Evolutionary conservation across 2,113 vertebrate genomes (phyloP).

Genomic region (Chamaea fasciata): DNA sequence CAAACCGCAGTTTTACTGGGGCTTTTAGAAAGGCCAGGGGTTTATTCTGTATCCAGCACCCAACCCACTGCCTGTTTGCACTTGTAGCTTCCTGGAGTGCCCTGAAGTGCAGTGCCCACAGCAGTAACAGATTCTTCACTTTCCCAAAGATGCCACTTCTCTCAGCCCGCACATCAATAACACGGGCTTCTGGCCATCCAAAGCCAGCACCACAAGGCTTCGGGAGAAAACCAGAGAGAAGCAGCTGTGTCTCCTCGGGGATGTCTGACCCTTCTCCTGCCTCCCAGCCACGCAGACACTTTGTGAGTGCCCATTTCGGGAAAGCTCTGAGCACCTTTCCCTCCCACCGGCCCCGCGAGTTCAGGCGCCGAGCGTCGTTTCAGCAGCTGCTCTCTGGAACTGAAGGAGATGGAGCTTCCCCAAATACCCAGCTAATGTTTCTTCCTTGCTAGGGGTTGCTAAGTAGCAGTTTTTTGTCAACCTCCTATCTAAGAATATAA

Average conservation of each 20-base stretch:
- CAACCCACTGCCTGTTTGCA: not conserved
- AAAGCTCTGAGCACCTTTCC: not conserved
- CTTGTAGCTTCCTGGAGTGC: not conserved
- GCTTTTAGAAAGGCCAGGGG: not conserved
- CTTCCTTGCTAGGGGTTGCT: slow-evolving; percentile 60
- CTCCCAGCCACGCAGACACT: not conserved
- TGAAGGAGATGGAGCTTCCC: slow-evolving; percentile 2
- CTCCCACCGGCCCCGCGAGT: not conserved
- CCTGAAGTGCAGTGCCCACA: not conserved
- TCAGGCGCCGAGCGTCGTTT: not conserved
- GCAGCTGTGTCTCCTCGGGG: not conserved
- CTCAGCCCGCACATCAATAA: not conserved
- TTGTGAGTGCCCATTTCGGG: not conserved
- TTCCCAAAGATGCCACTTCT: not conserved
- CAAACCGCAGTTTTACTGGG: not conserved
- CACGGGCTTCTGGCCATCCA: not conserved
- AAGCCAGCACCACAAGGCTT: not conserved
- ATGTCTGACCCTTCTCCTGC: not conserved
- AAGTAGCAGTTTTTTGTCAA: slow-evolving; percentile 59
- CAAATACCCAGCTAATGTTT: slow-evolving; percentile 61
- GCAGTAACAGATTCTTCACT: not conserved
- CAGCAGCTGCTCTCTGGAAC: not conserved
- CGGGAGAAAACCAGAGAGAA: not conserved
- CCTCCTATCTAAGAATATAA: slow-evolving; percentile 61
- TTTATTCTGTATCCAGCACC: not conserved